phyloP scores from a whole-genome alignment of 2,888 invertebrate genomes.

The Charanyca ferruginea region DNA sequence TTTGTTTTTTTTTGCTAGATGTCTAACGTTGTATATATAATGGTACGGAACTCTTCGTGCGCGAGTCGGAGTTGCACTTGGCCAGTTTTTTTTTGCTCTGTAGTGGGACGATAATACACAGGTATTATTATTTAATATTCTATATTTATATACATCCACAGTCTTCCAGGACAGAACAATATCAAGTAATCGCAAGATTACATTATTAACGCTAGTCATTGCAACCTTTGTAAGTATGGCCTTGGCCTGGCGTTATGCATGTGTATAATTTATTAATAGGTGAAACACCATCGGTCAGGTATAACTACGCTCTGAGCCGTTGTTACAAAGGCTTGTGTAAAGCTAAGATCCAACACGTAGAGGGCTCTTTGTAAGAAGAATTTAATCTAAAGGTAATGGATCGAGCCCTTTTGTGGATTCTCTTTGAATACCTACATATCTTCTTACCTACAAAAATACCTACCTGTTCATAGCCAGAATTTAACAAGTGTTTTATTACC shows the following conservation, averaged over 20 bases:
- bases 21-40: no score
- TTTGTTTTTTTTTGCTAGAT: no score
- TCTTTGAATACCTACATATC: constrained; percentile 21
- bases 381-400: constrained; percentile 49
- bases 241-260: background rate
- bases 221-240: no score
- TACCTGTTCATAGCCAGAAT: background rate
- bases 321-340: constrained; percentile 16
- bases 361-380: constrained; percentile 46
- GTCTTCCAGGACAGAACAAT: no score
- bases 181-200: no score
- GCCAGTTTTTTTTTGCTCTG: no score
- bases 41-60: no score
- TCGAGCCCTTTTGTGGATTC: constrained; percentile 24
- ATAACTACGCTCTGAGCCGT: background rate
- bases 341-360: constrained; percentile 43
- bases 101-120: no score
- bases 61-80: no score
- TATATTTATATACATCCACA: no score
- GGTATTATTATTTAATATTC: no score
- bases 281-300: background rate
- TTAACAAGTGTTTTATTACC: constrained; percentile 11
- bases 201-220: no score
- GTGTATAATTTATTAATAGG: constrained; percentile 6
- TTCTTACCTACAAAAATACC: background rate